Evolutionary conservation across 2,797 vertebrate genomes (phyloP), one percentile per base, ranked within the genome.

Genomic region (Pachyuromys duprasi): DNA sequence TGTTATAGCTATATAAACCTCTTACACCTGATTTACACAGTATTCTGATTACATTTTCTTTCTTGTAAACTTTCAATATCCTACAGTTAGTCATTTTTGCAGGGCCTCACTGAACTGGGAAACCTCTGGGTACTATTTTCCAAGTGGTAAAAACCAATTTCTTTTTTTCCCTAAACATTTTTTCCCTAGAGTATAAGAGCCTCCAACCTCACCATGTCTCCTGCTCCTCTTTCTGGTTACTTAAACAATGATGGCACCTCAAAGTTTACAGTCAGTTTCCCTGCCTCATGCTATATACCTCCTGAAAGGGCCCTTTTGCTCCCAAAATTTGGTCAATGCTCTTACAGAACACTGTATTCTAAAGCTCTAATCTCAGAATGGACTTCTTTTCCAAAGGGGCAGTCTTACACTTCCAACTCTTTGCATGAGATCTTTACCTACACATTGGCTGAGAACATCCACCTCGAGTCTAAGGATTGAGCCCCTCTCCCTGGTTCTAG

Each of bases 61-160:
- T 80, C 72, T 90, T 83, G 28, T 62, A 79, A 57, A 80, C 57
- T 90, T 90, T 82, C 36, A 69, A 65, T 96, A 70, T 69, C 45
- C 53, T 91, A 42, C 5, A 86, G 28, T 69, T 89, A 89, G 65
- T 90, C 5, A 42, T 36, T 75, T 62, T 6, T 93, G 82, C 14
- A 62, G 13, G 4, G 20, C 15, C 87, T 92, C 24, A 33, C 70
- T 90, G 62, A 90, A 60, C 39, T 31, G 90, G 22, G 93, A 82
- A 90, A 83, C 6, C n/a, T 60, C 36, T 90, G 65, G n/a, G 84
- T 39, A 76, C 60, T 79, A 26, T 53, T 89, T 88, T 93, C 62
- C 28, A 91, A 74, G n/a, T 81, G 33, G 42, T 65, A 53, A 89
- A 90, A 89, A 55, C 17, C 33, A 62, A 31, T 49, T 92, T 75